Base-by-base conservation (phyloP, 2,797 vertebrate species). In the Hozukius guyotensis region DNA sequence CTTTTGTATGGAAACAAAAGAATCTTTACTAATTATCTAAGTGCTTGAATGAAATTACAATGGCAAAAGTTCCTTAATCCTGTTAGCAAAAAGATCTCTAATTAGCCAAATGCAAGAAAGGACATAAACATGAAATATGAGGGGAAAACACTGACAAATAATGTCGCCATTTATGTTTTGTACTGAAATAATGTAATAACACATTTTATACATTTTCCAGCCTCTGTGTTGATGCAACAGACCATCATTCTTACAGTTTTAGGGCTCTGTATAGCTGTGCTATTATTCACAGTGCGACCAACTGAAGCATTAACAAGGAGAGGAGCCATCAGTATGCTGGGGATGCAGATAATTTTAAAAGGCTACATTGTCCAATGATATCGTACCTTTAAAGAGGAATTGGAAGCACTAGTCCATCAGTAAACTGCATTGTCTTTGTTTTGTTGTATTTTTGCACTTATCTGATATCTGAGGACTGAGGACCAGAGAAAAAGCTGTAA, bases 401-500 rank as follows among this genome's bases (percentile, higher is more conserved):
- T 42, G 63, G 49, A 52, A 32, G 18, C 67, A 7, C 10, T 2
- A 53, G 22, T 61, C 49, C 70, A 11, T 38, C 65, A 18, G 36
- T 1, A 2, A 53, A 20, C 65, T 34, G 29, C 38, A 18, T 24
- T 34, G 36, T 75, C 38, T 78, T 63, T 79, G 22, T 53, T 49
- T 27, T 18, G n/a, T 80, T 31, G 56, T 70, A 14, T 60, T 76
- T 67, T 42, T 32, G 73, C 8, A 67, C 61, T 69, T 13, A 67
- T 77, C 52, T 80, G 60, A 78, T 55, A 32, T 60, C 25, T 42
- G 63, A 80, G 22, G 55, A 68, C 31, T 74, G 61, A 66, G 61
- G 66, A 78, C 7, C 32, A 42, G 42, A 79, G 60, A 72, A 72
- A 82, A 83, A 82, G 73, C 83, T 72, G 74, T 53, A 74, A 84